phyloP scores from a whole-genome alignment of 1,140 invertebrate species.

The Achatina immaculata region DNA sequence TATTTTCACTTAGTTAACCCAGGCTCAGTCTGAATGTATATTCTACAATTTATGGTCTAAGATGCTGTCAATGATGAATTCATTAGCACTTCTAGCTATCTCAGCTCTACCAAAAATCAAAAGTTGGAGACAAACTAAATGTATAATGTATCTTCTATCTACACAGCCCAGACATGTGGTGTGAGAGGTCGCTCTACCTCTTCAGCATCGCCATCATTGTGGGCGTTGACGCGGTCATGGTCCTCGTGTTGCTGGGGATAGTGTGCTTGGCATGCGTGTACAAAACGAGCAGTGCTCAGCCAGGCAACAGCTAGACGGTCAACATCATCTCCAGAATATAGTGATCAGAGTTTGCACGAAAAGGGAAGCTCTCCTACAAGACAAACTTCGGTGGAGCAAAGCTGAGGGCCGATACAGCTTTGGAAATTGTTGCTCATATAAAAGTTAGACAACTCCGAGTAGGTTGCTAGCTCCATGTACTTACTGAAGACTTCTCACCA shows the following conservation, averaged over 20 bases:
- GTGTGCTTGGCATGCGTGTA: constrained; percentile 11
- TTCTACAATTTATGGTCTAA: no score
- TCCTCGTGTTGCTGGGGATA: constrained; percentile 46
- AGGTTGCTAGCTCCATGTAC: no score
- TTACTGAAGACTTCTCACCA: no score
- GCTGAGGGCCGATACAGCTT: not conserved
- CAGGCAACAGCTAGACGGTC: not conserved
- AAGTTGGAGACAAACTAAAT: no score
- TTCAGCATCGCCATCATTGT: constrained; percentile 76
- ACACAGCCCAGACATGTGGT: constrained; percentile 63
- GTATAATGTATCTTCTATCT: not conserved
- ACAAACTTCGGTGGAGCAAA: not conserved
- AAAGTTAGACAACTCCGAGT: no score
- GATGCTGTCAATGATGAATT: no score
- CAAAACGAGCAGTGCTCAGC: not conserved
- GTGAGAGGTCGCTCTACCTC: constrained; percentile 63
- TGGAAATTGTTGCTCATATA: not conserved
- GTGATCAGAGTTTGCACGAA: not conserved
- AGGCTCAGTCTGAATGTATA: no score
- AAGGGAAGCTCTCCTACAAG: not conserved
- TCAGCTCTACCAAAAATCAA: no score
- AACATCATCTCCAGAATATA: not conserved
- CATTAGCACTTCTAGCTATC: no score
- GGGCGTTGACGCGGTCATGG: constrained; percentile 74
- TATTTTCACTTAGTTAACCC: no score